Conservation (phyloP, 2,797 vertebrate genomes). For the Iguana delicatissima region DNA sequence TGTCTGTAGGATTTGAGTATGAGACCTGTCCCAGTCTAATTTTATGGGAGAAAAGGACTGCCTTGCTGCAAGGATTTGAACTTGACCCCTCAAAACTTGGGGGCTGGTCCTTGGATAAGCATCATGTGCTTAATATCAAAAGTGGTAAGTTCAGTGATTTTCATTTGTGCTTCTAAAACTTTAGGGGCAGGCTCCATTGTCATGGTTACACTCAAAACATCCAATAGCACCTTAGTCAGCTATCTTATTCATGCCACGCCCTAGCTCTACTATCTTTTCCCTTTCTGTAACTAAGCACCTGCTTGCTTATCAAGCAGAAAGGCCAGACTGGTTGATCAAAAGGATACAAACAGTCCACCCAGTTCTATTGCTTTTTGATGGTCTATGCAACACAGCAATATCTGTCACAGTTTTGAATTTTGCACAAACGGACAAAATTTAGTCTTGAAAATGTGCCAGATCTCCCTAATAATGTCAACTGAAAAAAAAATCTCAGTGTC, state of each 20-base stretch:
- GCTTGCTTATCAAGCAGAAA: too few relatives aligned
- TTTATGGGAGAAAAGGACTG: slow-evolving; percentile 97
- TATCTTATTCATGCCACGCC: not conserved
- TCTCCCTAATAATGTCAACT: too few relatives aligned
- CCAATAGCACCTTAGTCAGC: not conserved
- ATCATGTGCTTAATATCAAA: slow-evolving; percentile 95
- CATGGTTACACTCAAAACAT: not conserved
- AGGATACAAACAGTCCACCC: too few relatives aligned
- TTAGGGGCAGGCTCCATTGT: not conserved
- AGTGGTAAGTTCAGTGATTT: slow-evolving; percentile 85
- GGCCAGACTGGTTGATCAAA: too few relatives aligned
- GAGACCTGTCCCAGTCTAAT: slow-evolving; percentile 96
- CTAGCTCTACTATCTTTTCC: not conserved
- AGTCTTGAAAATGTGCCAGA: too few relatives aligned
- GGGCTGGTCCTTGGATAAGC: slow-evolving; percentile 97
- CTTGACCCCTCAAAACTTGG: slow-evolving; percentile 96
- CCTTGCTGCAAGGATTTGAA: slow-evolving; percentile 94
- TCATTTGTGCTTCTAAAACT: slow-evolving; percentile 5
- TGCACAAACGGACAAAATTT: too few relatives aligned
- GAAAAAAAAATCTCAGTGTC: too few relatives aligned
- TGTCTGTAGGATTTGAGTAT: slow-evolving; percentile 98
- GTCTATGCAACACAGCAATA: too few relatives aligned
- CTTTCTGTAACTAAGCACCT: too few relatives aligned
- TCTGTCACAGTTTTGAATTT: too few relatives aligned
- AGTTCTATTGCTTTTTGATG: too few relatives aligned